Percentiles rank a stretch among this genome's conserved stretches.
Conservation (phyloP, 2,888 invertebrate genomes). For the Drosophila bunnanda region DNA sequence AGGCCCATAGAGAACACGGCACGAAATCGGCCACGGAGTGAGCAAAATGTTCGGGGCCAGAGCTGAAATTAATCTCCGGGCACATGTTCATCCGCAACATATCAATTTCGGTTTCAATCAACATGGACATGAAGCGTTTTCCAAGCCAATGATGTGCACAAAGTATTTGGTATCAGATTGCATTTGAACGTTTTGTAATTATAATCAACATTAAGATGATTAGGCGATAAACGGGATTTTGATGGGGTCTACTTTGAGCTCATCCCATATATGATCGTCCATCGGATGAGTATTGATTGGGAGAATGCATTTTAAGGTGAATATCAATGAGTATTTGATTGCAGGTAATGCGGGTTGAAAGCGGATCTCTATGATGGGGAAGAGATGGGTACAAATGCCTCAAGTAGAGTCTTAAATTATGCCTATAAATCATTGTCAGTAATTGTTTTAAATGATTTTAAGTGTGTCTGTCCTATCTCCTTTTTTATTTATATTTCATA, state of each 20-base stretch:
- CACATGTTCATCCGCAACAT: slow-evolving; percentile 30
- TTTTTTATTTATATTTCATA: neutral
- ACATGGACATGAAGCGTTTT: slow-evolving; percentile 46
- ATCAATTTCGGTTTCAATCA: slow-evolving; percentile 48
- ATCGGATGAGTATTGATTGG: slow-evolving; percentile 13
- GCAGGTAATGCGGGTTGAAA: slow-evolving; percentile 9
- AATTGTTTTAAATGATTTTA: neutral
- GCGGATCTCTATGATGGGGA: neutral
- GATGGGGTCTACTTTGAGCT: slow-evolving; percentile 20
- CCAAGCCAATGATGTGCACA: slow-evolving; percentile 45
- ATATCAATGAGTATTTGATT: slow-evolving; percentile 11
- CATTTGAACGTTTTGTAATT: slow-evolving; percentile 57
- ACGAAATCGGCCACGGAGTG: slow-evolving; percentile 30
- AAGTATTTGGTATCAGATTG: slow-evolving; percentile 43
- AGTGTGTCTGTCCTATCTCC: neutral
- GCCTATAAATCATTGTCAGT: neutral
- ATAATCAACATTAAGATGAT: slow-evolving; percentile 55
- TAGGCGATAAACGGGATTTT: slow-evolving; percentile 51
- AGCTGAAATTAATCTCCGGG: slow-evolving; percentile 36
- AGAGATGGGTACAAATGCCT: neutral
- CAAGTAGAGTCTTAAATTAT: neutral
- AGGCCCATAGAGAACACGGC: slow-evolving; percentile 32
- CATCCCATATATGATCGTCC: slow-evolving; percentile 17
- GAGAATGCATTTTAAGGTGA: slow-evolving; percentile 17
- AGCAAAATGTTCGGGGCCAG: slow-evolving; percentile 35